Base-by-base conservation (phyloP, 2,888 invertebrate species). In the Malacosoma neustria region DNA sequence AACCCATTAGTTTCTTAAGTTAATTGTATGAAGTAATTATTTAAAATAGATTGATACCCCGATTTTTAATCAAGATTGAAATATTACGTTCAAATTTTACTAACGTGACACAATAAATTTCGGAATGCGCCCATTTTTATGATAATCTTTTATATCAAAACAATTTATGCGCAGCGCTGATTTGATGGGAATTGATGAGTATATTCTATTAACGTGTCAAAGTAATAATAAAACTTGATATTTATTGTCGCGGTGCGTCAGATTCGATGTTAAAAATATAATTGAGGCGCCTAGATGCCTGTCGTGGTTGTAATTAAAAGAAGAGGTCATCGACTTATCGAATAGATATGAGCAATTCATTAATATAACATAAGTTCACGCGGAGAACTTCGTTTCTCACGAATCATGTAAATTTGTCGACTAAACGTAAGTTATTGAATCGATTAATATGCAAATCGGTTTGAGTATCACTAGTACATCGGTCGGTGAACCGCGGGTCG, bases 401-500 rank as follows among this genome's bases (percentile, higher is more conserved):
- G 82, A 79, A 76, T 79, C 80, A 84, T 82, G 81, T 82, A 82
- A 84, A 85, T 85, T 81, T 79, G 82, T 82, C 76, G 80, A 82
- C 80, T 73, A 71, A 79, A 80, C 79, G 77, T 76, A 80, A 82
- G 72, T 82, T 85, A 82, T 82, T 77, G 76, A 76, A 80, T 84
- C 81, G 80, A 84, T 85, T 85, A 85, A 81, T 84, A 85, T 85
- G 85, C 73, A 73, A 82, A 85, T 85, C 62, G 69, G 58, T 65
- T 65, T 68, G 72, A 71, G 66, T 82, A 82, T 80, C 85, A 76
- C 82, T 79, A 77, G 74, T 45, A 33, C 39, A 44, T 48, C 73
- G 84, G 82, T 80, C 82, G 80, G 53, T 75, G 82, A 82, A 75
- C 82, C 60, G 60, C 57, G 59, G 69, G 65, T 76, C 72, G 72